Conservation (phyloP, 2,888 invertebrate species). For the Drymonia ruficornis region DNA sequence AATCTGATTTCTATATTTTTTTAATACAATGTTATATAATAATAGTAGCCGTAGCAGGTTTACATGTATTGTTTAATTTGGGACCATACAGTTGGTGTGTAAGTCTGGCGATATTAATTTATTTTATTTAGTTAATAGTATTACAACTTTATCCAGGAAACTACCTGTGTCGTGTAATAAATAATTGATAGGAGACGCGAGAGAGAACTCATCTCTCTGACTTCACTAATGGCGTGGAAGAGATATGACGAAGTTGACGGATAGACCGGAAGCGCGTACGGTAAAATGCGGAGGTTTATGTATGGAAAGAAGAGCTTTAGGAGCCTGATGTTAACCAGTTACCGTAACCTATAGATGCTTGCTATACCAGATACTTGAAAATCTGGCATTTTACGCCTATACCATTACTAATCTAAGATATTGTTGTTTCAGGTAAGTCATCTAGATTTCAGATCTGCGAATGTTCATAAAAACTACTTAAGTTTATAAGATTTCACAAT, state of each 20-base stretch:
- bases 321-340: too few species aligned
- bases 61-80: too few species aligned
- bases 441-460: background rate
- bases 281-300: background rate
- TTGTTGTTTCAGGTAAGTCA: constrained; percentile 4
- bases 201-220: constrained; percentile 33
- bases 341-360: too few species aligned
- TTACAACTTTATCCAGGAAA: background rate
- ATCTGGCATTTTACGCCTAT: too few species aligned
- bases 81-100: too few species aligned
- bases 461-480: background rate
- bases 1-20: too few species aligned
- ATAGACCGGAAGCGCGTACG: constrained; percentile 27
- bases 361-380: too few species aligned
- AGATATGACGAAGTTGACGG: constrained; percentile 59
- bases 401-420: background rate
- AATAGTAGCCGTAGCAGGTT: too few species aligned
- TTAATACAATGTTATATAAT: too few species aligned
- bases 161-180: constrained; percentile 19
- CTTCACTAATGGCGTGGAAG: constrained; percentile 60
- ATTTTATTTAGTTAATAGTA: too few species aligned
- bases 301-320: background rate
- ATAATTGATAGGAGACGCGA: constrained; percentile 41
- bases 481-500: background rate
- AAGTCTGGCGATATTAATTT: too few species aligned